phyloP scores from a whole-genome alignment of 2,797 vertebrate genomes.

The Molossus molossus region DNA sequence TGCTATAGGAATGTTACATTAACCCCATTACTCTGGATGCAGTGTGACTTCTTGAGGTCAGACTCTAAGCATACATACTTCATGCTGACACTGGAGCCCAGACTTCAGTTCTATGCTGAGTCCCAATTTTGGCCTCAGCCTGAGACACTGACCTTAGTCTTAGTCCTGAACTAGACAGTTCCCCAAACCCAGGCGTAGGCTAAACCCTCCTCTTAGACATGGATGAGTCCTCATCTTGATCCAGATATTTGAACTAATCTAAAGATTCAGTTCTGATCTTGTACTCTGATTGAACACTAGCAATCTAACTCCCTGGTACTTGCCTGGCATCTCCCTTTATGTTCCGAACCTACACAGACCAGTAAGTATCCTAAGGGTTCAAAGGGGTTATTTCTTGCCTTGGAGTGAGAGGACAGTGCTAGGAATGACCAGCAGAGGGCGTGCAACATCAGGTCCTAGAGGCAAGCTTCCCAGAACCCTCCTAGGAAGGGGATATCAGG shows the following conservation, averaged over 20 bases:
- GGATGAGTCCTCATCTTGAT: constrained; percentile 8
- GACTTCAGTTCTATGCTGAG: constrained; percentile 1
- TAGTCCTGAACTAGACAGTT: constrained; percentile 6
- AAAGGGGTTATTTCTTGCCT: constrained; percentile 9
- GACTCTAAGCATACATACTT: neutral
- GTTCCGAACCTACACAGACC: neutral
- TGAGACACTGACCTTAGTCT: constrained; percentile 19
- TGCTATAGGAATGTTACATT: neutral
- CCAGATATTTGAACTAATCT: constrained; percentile 23
- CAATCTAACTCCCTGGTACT: neutral
- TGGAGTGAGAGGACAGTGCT: constrained; percentile 30
- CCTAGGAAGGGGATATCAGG: neutral
- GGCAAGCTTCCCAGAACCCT: neutral
- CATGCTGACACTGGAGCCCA: neutral
- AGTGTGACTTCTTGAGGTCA: constrained; percentile 32
- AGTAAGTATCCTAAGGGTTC: neutral
- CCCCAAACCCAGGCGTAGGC: neutral
- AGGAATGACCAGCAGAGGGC: constrained; percentile 80
- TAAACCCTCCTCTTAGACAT: constrained; percentile 14
- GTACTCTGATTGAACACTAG: neutral
- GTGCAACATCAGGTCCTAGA: constrained; percentile 42
- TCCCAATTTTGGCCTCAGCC: constrained; percentile 31
- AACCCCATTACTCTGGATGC: neutral
- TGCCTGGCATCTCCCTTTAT: neutral
- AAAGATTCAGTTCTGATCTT: constrained; percentile 12